Conservation (phyloP, 1,140 invertebrate genomes). For the Olivierus martensii region DNA sequence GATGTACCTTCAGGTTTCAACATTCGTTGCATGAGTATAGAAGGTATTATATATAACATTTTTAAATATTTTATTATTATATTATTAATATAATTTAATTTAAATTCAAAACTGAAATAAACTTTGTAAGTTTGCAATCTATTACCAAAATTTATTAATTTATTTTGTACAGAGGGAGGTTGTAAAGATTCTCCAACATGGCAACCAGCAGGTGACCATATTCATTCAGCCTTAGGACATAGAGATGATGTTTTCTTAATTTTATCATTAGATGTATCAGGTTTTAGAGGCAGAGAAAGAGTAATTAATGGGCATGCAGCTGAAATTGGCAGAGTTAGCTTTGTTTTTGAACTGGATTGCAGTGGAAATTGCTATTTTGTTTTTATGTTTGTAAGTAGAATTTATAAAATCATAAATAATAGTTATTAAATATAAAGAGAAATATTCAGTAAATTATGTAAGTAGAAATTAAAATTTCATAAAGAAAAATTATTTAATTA, state of each 20-base stretch:
- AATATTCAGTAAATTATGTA: no score
- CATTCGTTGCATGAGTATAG: slow-evolving; percentile 33
- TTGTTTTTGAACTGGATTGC: slow-evolving; percentile 40
- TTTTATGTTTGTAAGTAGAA: slow-evolving; percentile 30
- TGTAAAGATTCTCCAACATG: slow-evolving; percentile 24
- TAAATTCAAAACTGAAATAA: no score
- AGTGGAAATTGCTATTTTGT: slow-evolving; percentile 34
- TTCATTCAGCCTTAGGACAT: slow-evolving; percentile 33
- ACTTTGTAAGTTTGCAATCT: no score
- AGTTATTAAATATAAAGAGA: no score
- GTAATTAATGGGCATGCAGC: slow-evolving; percentile 29
- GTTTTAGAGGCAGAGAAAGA: slow-evolving; percentile 33
- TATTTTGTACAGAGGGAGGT: neutral
- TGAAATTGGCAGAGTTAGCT: slow-evolving; percentile 34
- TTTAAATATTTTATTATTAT: no score
- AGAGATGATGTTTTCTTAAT: slow-evolving; percentile 35
- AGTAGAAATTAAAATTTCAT: no score
- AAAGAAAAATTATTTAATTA: no score
- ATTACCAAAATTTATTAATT: no score
- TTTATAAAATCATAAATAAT: no score
- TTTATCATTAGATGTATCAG: slow-evolving; percentile 34
- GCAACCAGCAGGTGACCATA: slow-evolving; percentile 33
- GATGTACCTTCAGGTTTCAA: slow-evolving; percentile 36
- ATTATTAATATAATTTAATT: no score
- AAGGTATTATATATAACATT: slow-evolving; percentile 23